These are phyloP conservation scores for Ditula angustiorana DNA, from an alignment of 2,888 invertebrate species.

Conservation along the genomic window DNA sequence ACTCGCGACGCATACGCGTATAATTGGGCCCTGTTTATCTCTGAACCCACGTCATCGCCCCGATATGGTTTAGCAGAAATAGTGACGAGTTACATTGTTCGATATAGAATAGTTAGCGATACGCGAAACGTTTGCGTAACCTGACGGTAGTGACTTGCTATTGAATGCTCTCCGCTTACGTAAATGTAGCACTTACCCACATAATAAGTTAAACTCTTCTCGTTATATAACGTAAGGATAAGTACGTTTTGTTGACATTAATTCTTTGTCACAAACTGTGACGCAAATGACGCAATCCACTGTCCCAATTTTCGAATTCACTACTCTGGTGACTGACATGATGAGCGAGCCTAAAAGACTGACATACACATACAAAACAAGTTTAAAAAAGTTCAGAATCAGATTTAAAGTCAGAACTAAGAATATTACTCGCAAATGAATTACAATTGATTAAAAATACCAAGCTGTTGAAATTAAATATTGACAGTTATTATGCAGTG, in stretches of 20 bases:
- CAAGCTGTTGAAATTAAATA: no score
- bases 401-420: conserved; percentile 39
- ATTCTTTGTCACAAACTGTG: conserved; percentile 29
- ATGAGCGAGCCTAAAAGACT: background rate
- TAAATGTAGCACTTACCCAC: conserved; percentile 74
- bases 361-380: conserved; percentile 38
- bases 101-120: conserved; percentile 56
- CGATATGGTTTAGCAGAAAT: conserved; percentile 28
- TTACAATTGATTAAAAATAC: no score
- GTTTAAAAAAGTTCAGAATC: conserved; percentile 41
- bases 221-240: conserved; percentile 35
- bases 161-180: conserved; percentile 80
- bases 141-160: conserved; percentile 69
- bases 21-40: conserved; percentile 53
- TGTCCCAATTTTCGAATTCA: conserved; percentile 30
- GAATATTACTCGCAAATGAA: no score
- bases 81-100: conserved; percentile 35
- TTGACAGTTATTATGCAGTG: no score
- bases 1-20: background rate
- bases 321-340: conserved; percentile 9
- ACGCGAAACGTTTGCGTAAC: conserved; percentile 67
- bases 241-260: conserved; percentile 39
- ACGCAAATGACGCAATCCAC: conserved; percentile 15
- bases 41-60: conserved; percentile 55
- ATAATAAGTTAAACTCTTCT: conserved; percentile 59